Evolutionary conservation across 2,797 vertebrate genomes (phyloP).

Genomic region (Intellagama lesueurii): DNA sequence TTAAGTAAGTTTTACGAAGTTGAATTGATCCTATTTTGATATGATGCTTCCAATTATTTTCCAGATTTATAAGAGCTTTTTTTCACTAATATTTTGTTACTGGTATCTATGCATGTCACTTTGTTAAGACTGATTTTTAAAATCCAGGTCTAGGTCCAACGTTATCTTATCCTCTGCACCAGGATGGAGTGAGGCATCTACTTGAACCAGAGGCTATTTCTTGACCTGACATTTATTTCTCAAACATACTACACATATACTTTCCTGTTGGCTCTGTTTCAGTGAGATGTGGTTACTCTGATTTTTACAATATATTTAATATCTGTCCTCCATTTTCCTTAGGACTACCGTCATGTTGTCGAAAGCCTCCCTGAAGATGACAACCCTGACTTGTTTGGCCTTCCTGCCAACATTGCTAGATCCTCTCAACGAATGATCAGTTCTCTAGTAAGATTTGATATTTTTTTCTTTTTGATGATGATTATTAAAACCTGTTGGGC

Average conservation of each 20-base stretch:
- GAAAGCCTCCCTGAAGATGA: conserved; percentile 95
- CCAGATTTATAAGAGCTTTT: neutral
- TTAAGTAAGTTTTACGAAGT: neutral
- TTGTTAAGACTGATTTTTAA: neutral
- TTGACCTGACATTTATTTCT: neutral
- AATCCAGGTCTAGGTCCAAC: neutral
- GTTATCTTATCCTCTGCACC: too few relatives aligned
- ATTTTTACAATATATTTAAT: neutral
- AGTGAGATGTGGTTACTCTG: neutral
- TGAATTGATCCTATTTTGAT: neutral
- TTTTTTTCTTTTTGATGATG: conserved; percentile 1
- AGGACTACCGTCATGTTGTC: conserved; percentile 93
- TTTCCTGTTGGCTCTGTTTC: conserved; percentile 27
- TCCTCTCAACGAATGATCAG: conserved; percentile 94
- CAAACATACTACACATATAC: neutral
- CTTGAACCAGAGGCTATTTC: too few relatives aligned
- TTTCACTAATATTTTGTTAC: neutral
- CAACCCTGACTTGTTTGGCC: conserved; percentile 92
- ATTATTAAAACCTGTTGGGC: neutral
- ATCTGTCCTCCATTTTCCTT: conserved; percentile 37
- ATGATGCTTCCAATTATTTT: neutral
- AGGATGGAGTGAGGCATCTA: too few relatives aligned
- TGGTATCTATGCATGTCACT: neutral
- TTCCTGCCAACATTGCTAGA: conserved; percentile 94
- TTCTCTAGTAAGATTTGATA: conserved; percentile 83